phyloP scores from a whole-genome alignment of 2,113 vertebrate species.

The Fukomys damarensis region DNA sequence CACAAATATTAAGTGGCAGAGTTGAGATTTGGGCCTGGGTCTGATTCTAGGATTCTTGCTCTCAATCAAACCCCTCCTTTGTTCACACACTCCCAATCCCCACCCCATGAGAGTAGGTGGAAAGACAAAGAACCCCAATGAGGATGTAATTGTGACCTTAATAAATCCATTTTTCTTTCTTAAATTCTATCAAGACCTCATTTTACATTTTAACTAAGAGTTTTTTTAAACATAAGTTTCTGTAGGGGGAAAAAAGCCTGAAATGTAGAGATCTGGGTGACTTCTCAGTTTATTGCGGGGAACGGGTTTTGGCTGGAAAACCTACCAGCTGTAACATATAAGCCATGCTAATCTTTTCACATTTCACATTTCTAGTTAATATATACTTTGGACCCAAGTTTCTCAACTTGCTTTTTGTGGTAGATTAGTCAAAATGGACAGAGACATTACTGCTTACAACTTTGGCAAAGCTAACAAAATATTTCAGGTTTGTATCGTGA shows the following conservation, averaged over 20 bases:
- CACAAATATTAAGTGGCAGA: not conserved
- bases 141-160: not conserved
- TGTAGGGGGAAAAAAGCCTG: constrained; percentile 2
- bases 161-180: not conserved
- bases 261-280: not conserved
- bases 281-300: constrained; percentile 1
- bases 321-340: constrained; percentile 38
- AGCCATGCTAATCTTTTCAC: constrained; percentile 51
- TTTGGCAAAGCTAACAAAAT: constrained; percentile 61
- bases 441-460: not conserved
- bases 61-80: not conserved
- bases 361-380: constrained; percentile 57
- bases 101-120: not conserved
- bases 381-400: not conserved
- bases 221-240: constrained; percentile 3
- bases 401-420: constrained; percentile 39
- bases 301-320: constrained; percentile 42
- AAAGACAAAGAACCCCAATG: not conserved
- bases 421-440: constrained; percentile 49
- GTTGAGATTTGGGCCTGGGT: not conserved
- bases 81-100: not conserved
- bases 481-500: not conserved
- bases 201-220: constrained; percentile 52
- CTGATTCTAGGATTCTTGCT: not conserved
- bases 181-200: not conserved